These are phyloP conservation scores for Actinernus sp. DNA, from an alignment of 92 coral and sea anemone species.

Conservation along the genomic window DNA sequence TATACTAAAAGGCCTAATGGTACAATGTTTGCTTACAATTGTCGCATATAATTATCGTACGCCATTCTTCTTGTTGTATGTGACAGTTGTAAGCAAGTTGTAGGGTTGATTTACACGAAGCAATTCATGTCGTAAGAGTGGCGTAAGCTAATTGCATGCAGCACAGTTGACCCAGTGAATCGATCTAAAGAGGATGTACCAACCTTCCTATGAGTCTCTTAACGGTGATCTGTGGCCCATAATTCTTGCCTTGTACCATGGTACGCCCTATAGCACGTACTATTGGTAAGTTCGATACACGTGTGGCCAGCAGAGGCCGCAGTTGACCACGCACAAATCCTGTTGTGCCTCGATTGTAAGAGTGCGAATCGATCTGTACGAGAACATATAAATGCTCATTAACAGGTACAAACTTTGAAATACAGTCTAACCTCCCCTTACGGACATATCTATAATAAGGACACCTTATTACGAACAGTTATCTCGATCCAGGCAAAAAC, in stretches of 20 bases:
- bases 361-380: constrained; percentile 59
- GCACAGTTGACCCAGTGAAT: not conserved
- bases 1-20: too few relatives aligned
- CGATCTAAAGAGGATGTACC: not conserved
- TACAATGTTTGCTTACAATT: too few relatives aligned
- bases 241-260: constrained; percentile 91
- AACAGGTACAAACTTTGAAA: not conserved
- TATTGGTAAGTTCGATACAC: constrained; percentile 82
- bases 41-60: too few relatives aligned
- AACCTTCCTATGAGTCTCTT: constrained; percentile 72
- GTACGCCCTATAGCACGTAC: constrained; percentile 89
- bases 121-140: too few relatives aligned
- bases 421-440: too few relatives aligned
- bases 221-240: constrained; percentile 89
- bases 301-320: constrained; percentile 74
- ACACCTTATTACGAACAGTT: too few relatives aligned
- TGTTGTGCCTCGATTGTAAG: constrained; percentile 82
- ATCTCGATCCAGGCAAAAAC: too few relatives aligned
- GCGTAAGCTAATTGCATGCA: too few relatives aligned
- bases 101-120: too few relatives aligned
- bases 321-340: constrained; percentile 82
- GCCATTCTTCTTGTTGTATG: too few relatives aligned
- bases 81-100: too few relatives aligned
- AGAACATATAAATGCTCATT: not conserved
- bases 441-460: not conserved